phyloP scores from a whole-genome alignment of 1,140 invertebrate genomes.

The Meloidogyne hapla region DNA sequence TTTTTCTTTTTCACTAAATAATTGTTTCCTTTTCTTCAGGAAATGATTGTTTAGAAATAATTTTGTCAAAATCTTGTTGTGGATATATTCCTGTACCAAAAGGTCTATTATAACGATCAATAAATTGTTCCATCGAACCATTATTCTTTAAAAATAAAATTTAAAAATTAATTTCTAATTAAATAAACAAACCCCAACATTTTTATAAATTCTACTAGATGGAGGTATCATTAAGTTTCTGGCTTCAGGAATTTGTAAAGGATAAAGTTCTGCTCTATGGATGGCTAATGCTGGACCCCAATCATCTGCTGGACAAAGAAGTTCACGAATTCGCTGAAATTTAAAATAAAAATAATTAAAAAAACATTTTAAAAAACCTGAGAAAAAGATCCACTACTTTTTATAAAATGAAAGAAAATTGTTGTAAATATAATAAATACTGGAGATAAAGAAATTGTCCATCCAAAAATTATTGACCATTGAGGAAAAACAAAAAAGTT shows the following conservation, averaged over 20 bases:
- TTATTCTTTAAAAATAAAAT: constrained; percentile 3
- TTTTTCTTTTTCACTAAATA: constrained; percentile 29
- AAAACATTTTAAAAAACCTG: constrained; percentile 15
- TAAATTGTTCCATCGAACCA: constrained; percentile 21
- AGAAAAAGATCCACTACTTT: constrained; percentile 15
- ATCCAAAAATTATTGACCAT: constrained; percentile 57
- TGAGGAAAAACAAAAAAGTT: constrained; percentile 51
- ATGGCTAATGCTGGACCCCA: constrained; percentile 62
- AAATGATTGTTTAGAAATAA: constrained; percentile 22
- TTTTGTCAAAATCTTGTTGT: constrained; percentile 27
- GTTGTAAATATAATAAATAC: constrained; percentile 48
- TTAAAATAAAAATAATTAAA: constrained; percentile 30
- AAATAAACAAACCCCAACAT: background rate
- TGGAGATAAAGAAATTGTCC: constrained; percentile 54
- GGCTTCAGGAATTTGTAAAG: constrained; percentile 62
- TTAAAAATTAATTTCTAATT: background rate
- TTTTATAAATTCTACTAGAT: constrained; percentile 14
- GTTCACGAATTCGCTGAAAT: constrained; percentile 37
- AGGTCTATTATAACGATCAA: constrained; percentile 27
- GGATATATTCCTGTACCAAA: constrained; percentile 20
- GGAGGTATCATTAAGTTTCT: constrained; percentile 46
- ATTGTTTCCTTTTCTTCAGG: constrained; percentile 55
- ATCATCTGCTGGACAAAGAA: constrained; percentile 61
- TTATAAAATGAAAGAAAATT: constrained; percentile 40
- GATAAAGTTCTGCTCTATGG: constrained; percentile 60